phyloP scores from a whole-genome alignment of 2,113 vertebrate genomes.

The Eptesicus fuscus region DNA sequence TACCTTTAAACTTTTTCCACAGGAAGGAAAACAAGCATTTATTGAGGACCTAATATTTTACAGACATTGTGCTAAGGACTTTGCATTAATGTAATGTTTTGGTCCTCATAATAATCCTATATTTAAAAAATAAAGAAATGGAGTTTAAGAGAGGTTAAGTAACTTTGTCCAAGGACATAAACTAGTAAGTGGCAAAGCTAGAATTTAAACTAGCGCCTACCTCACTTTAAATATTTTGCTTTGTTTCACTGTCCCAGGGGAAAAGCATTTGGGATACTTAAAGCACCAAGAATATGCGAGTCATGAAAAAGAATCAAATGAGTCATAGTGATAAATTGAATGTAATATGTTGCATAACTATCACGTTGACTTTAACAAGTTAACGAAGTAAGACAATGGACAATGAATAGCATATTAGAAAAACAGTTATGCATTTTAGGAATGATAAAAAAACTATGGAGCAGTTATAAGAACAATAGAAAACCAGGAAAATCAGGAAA shows the following conservation, averaged over 20 bases:
- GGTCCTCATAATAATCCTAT: not conserved
- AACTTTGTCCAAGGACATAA: not conserved
- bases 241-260: not conserved
- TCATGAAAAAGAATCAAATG: not conserved
- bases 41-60: not conserved
- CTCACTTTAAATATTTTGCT: not conserved
- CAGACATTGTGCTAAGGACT: not conserved
- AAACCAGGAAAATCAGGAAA: not conserved
- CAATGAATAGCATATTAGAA: not conserved
- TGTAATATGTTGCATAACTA: not conserved
- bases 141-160: not conserved
- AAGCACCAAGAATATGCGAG: not conserved
- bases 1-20: not conserved
- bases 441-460: slow-evolving; percentile 54
- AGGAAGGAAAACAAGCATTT: not conserved
- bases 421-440: not conserved
- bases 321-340: not conserved
- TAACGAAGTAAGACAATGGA: not conserved
- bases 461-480: slow-evolving; percentile 34
- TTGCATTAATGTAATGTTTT: not conserved
- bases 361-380: not conserved
- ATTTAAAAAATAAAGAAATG: not conserved
- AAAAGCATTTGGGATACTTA: not conserved
- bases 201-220: not conserved
- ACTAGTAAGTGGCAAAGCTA: not conserved